Evolutionary conservation across 2,113 vertebrate species (phyloP).

Genomic region (Pyrgilauda ruficollis): DNA sequence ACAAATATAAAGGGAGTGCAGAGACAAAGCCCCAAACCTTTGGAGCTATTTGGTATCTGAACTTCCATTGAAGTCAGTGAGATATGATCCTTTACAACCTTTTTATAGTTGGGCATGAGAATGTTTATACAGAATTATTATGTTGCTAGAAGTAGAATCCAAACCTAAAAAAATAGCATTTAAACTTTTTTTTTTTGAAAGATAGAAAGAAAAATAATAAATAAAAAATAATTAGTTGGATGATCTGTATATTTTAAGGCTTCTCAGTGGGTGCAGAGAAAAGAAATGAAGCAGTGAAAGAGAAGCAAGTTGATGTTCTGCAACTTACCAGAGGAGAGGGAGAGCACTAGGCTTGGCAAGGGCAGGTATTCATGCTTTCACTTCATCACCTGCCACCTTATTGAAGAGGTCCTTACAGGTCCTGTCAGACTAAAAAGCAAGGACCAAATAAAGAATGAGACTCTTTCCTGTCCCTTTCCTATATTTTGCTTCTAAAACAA

Average conservation of each 20-base stretch:
- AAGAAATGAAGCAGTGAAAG: background rate
- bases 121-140: background rate
- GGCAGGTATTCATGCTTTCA: background rate
- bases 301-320: background rate
- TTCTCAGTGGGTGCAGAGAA: background rate
- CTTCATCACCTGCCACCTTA: background rate
- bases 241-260: background rate
- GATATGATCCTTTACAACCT: background rate
- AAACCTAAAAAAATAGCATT: background rate
- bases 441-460: background rate
- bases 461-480: background rate
- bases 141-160: background rate
- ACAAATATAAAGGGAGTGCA: background rate
- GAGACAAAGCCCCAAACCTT: background rate
- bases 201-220: background rate
- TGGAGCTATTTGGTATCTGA: background rate
- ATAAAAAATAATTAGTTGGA: background rate
- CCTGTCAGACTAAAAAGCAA: background rate
- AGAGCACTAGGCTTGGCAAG: rapidly evolving
- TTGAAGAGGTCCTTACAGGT: background rate
- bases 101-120: background rate
- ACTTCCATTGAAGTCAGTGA: background rate
- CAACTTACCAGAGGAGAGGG: background rate
- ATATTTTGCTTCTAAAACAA: background rate
- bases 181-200: background rate